A percentile compares a stretch with the other conserved stretches of the same genome.
Conservation (phyloP, 2,888 invertebrate species). For the Leuctra nigra region DNA sequence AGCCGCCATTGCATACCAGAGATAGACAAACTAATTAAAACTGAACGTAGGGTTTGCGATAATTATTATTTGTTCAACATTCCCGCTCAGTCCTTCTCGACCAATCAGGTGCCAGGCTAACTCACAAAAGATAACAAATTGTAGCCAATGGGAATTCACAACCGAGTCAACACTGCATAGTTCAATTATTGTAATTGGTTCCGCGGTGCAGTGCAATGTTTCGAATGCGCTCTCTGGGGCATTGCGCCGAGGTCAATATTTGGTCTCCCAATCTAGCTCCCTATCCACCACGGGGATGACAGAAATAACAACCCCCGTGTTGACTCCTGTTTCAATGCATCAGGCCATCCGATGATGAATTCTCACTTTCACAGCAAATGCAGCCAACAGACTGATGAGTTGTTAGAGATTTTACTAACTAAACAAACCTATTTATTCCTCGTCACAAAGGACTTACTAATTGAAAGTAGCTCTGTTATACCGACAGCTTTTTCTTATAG, state of each 20-base stretch:
- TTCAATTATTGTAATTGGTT: conserved; percentile 18
- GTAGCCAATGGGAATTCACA: conserved; percentile 2
- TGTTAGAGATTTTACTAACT: no score
- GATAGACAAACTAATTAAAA: conserved; percentile 21
- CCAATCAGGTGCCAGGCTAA: conserved; percentile 1
- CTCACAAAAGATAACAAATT: background rate
- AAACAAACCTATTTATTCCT: no score
- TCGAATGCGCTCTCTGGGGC: background rate
- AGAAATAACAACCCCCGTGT: no score
- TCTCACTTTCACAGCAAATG: no score
- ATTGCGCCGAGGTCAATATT: conserved; percentile 19
- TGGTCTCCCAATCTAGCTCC: conserved; percentile 17
- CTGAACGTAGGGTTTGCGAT: conserved; percentile 8
- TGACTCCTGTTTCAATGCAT: no score
- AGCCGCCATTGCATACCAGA: background rate
- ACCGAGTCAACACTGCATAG: background rate
- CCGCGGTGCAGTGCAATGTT: conserved; percentile 3
- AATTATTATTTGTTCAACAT: conserved; percentile 19
- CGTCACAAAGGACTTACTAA: no score
- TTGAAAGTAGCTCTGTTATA: no score
- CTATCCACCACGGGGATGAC: no score
- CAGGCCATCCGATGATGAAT: no score
- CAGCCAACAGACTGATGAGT: no score
- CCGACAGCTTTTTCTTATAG: no score
- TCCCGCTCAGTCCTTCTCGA: background rate